Base-by-base conservation (phyloP, 2,797 vertebrate species). In the Pipistrellus kuhlii region DNA sequence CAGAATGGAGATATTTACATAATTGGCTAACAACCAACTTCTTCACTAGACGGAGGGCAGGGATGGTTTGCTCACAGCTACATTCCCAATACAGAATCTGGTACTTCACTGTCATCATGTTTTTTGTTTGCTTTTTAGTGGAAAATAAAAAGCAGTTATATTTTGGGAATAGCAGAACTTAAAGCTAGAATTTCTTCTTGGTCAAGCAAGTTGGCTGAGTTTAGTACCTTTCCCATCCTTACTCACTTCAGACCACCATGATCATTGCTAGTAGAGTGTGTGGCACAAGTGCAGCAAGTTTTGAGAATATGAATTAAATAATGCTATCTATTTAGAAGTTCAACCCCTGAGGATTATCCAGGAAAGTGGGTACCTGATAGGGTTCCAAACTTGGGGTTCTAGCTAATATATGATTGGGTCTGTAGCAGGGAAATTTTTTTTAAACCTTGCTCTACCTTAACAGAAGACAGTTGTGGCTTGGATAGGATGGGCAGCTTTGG, bases 281-380 rank as follows among this genome's bases (percentile, higher is more conserved):
- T 41, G 57, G 20, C 38, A 10, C 72, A 41, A 51, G 27, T 32
- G 14, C 4, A 90, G 21, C 8, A 71, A 3, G 13, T 81, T 91
- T 68, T 85, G 68, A 92, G 72, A 93, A 75, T 57, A 41, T 90
- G 53, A 76, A 68, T 87, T 86, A 87, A 91, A 87, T 76, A 87
- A 76, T 90, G 8, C 6, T 6, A n/a, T 80, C 59, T 88, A 69
- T 57, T 76, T 73, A 75, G 59, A 71, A 80, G 30, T 69, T 77
- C 30, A 4, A 9, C 41, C 64, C 85, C 92, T 15, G 44, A 90
- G 44, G 12, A 88, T 51, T n/a, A 71, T 25, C 35, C 30, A 81
- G 41, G 88, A 76, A 66, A 76, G 48, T 81, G n/a, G 21, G 41
- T 83, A 73, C 20, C 51, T 84, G 25, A 11, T 15, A 75, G 25